These are phyloP conservation scores for Pogonomyrmex barbatus DNA, from an alignment of 1,140 invertebrate genomes.

Conservation along the genomic window DNA sequence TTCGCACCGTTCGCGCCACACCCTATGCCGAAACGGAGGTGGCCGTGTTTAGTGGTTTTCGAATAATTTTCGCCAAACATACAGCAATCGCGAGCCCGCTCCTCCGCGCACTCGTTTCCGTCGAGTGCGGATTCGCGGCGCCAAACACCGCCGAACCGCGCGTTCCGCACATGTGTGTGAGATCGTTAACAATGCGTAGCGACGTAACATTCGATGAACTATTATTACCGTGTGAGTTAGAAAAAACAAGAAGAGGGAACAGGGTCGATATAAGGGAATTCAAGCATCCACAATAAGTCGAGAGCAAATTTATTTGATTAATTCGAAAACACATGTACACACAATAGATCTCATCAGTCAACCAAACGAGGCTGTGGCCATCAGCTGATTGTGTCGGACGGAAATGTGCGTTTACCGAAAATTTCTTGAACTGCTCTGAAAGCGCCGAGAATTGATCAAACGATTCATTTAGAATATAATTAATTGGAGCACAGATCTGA, in stretches of 20 bases:
- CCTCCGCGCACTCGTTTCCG: not conserved
- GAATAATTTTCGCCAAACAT: constrained; percentile 46
- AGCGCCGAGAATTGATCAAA: constrained; percentile 35
- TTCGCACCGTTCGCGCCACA: constrained; percentile 34
- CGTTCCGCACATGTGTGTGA: not conserved
- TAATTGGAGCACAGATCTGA: not conserved
- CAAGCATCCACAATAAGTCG: not conserved
- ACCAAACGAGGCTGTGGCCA: constrained; percentile 14
- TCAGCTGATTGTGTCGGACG: constrained; percentile 46
- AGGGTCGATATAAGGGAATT: constrained; percentile 44
- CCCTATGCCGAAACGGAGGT: not conserved
- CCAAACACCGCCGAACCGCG: constrained; percentile 47
- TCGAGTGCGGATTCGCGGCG: constrained; percentile 29
- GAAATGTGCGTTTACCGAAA: constrained; percentile 5
- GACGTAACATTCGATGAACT: constrained; percentile 26
- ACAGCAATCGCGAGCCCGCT: constrained; percentile 33
- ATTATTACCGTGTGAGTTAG: constrained; percentile 9
- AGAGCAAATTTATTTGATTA: constrained; percentile 47
- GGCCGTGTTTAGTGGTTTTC: constrained; percentile 36
- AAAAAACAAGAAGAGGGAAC: not conserved
- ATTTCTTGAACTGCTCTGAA: constrained; percentile 7
- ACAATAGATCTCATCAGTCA: constrained; percentile 29
- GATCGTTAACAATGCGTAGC: not conserved
- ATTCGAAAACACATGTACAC: constrained; percentile 22
- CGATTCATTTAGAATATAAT: not conserved